Evolutionary conservation across 2,113 vertebrate genomes (phyloP).

Genomic region (Neopipo cinnamomea): DNA sequence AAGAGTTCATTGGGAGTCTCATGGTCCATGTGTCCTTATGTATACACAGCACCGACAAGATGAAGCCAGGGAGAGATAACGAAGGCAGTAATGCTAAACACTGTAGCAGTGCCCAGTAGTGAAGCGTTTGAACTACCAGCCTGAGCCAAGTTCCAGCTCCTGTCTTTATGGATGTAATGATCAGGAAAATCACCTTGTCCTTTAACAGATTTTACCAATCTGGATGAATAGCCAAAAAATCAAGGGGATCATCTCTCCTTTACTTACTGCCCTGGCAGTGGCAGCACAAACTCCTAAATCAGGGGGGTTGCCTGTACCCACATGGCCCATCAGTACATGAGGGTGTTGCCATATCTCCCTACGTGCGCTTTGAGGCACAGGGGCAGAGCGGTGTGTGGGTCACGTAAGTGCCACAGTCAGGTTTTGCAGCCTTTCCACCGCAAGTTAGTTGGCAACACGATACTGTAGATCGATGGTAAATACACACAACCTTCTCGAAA

Average conservation of each 20-base stretch:
- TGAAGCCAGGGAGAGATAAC: not conserved
- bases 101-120: not conserved
- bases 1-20: not conserved
- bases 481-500: not conserved
- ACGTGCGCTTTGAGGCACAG: accelerated
- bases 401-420: accelerated
- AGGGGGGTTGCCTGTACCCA: not conserved
- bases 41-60: not conserved
- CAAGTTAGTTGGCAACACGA: not conserved
- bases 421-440: not conserved
- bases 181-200: not conserved
- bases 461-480: not conserved
- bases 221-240: not conserved
- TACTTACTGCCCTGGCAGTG: not conserved
- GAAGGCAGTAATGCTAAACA: not conserved
- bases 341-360: not conserved
- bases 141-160: not conserved
- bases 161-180: not conserved
- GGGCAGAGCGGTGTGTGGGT: accelerated
- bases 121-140: not conserved
- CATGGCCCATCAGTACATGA: not conserved
- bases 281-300: not conserved
- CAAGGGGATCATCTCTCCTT: not conserved
- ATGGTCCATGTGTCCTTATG: not conserved
- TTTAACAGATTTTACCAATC: not conserved